Evolutionary conservation across 2,113 vertebrate species (phyloP).

Genomic region (Gnathonemus longibarbis): DNA sequence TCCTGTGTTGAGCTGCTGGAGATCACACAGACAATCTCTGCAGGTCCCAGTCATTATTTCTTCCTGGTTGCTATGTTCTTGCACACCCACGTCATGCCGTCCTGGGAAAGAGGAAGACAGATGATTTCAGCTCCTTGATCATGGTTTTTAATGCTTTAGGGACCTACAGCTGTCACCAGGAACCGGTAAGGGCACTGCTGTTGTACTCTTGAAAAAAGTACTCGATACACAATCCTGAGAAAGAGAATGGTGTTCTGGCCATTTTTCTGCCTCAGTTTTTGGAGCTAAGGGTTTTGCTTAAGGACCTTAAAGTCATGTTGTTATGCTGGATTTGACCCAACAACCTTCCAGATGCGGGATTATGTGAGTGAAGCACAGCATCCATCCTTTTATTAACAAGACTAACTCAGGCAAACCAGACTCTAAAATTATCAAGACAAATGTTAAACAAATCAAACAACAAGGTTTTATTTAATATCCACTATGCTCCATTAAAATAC

Average conservation of each 20-base stretch:
- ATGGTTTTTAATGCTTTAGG: neutral
- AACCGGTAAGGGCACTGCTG: neutral
- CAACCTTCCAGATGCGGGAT: neutral
- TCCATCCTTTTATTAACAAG: neutral
- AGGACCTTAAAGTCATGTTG: neutral
- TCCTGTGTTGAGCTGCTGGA: neutral
- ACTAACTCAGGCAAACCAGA: neutral
- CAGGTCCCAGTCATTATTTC: slow-evolving; percentile 36
- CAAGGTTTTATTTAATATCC: neutral
- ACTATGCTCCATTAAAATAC: neutral
- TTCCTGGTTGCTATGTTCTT: slow-evolving; percentile 49
- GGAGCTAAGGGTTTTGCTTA: neutral
- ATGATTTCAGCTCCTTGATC: neutral
- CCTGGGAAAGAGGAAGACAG: slow-evolving; percentile 38
- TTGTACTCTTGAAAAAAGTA: neutral
- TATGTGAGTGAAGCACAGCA: neutral
- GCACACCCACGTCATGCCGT: slow-evolving; percentile 65
- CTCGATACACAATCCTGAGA: neutral
- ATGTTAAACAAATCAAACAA: neutral
- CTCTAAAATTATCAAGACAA: neutral
- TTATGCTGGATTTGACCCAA: neutral
- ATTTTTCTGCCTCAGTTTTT: neutral
- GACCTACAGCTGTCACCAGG: neutral
- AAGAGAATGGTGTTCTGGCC: neutral
- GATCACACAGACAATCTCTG: neutral